A percentile compares a stretch with the other conserved stretches of the same genome.
These are phyloP conservation scores for Protula sp. DNA, from an alignment of 2,888 invertebrate species.

Conservation along the genomic window DNA sequence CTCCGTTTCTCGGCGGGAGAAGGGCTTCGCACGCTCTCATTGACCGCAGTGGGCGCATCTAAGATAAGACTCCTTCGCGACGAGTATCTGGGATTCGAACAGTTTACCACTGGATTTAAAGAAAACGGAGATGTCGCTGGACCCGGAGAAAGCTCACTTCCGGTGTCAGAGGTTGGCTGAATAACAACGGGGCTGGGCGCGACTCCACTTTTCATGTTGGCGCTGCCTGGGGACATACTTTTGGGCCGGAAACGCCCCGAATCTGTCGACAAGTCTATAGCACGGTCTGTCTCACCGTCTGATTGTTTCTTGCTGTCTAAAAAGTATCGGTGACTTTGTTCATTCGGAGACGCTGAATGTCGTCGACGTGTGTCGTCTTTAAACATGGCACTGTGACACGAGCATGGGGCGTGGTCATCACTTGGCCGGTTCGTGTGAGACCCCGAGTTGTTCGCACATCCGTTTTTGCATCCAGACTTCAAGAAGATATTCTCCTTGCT, in stretches of 20 bases:
- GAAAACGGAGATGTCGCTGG: not conserved
- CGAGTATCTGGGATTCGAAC: constrained; percentile 27
- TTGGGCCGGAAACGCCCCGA: not conserved
- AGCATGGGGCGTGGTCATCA: too few relatives aligned
- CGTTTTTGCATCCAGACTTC: too few relatives aligned
- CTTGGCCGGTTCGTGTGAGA: constrained; percentile 3
- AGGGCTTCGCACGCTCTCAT: constrained; percentile 25
- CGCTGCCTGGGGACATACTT: not conserved
- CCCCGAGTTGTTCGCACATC: not conserved
- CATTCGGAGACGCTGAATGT: too few relatives aligned
- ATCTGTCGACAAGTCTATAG: not conserved
- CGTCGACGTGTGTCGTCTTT: not conserved
- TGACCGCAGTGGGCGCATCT: constrained; percentile 41
- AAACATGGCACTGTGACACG: too few relatives aligned
- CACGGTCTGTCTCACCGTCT: not conserved
- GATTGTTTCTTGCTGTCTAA: not conserved
- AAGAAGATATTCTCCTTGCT: not conserved
- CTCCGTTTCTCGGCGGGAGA: constrained; percentile 38
- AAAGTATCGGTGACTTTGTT: not conserved
- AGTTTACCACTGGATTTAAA: not conserved
- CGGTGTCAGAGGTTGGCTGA: not conserved
- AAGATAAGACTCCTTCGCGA: constrained; percentile 43
- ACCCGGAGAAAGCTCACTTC: not conserved
- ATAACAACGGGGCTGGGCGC: not conserved
- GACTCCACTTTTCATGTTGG: too few relatives aligned